Conservation (phyloP, 2,797 vertebrate species). For the Manis pentadactyla region DNA sequence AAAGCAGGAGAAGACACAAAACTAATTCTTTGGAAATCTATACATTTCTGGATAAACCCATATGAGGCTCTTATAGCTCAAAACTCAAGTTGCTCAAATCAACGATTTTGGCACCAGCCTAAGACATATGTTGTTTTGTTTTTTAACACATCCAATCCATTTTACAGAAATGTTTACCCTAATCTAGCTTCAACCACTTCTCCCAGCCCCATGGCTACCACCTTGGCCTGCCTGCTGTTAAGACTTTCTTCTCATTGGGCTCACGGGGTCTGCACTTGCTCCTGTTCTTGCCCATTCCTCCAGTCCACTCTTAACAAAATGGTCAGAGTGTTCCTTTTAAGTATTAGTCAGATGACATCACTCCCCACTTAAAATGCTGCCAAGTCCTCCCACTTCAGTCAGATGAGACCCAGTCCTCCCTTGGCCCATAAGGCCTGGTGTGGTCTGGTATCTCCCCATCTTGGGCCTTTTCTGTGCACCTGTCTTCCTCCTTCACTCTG, state of each 20-base stretch:
- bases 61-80: neutral
- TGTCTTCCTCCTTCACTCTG: neutral
- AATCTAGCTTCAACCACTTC: neutral
- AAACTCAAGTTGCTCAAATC: neutral
- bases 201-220: neutral
- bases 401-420: neutral
- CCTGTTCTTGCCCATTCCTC: neutral
- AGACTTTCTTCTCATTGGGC: neutral
- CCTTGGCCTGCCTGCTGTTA: neutral
- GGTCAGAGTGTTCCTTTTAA: neutral
- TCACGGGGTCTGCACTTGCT: neutral
- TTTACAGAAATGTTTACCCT: neutral
- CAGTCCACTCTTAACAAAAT: neutral
- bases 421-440: rapidly evolving
- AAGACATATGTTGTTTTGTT: neutral
- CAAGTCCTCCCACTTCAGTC: neutral
- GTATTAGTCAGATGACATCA: neutral
- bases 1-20: neutral
- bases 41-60: neutral
- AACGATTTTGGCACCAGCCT: neutral
- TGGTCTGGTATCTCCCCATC: neutral
- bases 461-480: neutral
- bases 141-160: neutral
- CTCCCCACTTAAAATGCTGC: neutral
- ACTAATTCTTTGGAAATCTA: neutral